These are phyloP conservation scores for Caenorhabditis brenneri DNA, from an alignment of 1,140 invertebrate species.

Conservation along the genomic window DNA sequence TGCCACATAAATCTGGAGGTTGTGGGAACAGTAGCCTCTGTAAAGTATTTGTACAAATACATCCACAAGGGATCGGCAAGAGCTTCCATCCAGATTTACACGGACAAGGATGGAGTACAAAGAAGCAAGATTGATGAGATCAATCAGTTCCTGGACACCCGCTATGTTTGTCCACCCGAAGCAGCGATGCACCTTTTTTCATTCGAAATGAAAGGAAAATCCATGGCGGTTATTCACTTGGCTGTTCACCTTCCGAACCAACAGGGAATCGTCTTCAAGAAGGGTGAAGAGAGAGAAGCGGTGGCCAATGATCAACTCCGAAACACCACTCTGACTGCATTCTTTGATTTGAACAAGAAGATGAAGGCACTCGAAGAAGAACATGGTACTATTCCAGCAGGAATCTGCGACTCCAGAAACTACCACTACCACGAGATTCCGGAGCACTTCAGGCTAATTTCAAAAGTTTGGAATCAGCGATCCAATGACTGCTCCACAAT, in stretches of 20 bases:
- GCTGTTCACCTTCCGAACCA: not conserved
- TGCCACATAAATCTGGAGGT: too few species aligned
- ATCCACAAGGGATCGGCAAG: not conserved
- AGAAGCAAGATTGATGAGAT: not conserved
- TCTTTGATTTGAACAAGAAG: conserved; percentile 17
- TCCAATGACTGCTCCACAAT: not conserved
- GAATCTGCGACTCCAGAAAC: not conserved
- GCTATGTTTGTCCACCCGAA: not conserved
- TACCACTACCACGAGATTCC: conserved; percentile 3
- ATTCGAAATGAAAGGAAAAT: not conserved
- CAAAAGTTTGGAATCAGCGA: not conserved
- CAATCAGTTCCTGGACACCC: not conserved
- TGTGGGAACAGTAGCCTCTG: not conserved
- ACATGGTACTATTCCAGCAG: not conserved
- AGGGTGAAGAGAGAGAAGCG: not conserved
- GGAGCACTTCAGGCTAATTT: conserved; percentile 26
- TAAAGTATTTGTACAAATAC: conserved; percentile 40
- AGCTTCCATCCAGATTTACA: not conserved
- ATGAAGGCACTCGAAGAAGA: not conserved
- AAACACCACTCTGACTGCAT: not conserved
- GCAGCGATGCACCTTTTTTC: not conserved
- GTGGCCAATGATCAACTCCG: not conserved
- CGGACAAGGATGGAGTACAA: not conserved
- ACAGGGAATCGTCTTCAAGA: too few species aligned
- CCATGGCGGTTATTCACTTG: not conserved